Conservation (phyloP, 1,140 invertebrate genomes). For the Vanessa atalanta region DNA sequence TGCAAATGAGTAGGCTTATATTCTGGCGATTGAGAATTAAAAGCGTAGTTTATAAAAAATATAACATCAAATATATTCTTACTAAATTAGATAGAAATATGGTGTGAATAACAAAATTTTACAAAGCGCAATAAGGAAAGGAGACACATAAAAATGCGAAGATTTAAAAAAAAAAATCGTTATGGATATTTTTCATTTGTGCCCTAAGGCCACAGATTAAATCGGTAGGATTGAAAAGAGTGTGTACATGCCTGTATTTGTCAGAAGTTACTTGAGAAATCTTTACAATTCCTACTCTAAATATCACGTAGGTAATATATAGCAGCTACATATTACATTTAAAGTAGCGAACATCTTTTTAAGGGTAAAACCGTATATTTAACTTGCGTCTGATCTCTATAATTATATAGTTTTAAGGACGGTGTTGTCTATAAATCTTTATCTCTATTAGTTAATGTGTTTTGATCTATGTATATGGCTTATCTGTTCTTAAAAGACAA, state of each 20-base stretch:
- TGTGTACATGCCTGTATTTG: constrained; percentile 62
- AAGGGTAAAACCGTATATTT: constrained; percentile 51
- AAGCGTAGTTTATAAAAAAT: background rate
- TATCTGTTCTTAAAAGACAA: constrained; percentile 70
- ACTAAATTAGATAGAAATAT: no score
- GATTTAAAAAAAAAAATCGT: no score
- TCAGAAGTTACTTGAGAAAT: constrained; percentile 54
- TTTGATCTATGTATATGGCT: constrained; percentile 74
- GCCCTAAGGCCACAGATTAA: no score
- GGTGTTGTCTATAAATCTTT: constrained; percentile 50
- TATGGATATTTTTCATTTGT: no score
- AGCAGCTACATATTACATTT: constrained; percentile 7
- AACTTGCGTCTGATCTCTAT: constrained; percentile 71
- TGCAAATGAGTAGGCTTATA: background rate
- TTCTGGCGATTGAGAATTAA: background rate
- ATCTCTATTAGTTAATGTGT: constrained; percentile 66
- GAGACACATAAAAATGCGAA: no score
- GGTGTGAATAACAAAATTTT: no score
- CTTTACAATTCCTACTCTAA: constrained; percentile 22
- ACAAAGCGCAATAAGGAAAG: no score
- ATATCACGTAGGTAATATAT: constrained; percentile 12
- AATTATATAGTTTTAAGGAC: constrained; percentile 41
- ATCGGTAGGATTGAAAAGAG: no score
- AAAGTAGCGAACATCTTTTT: constrained; percentile 8
- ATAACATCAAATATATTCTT: background rate